Evolutionary conservation across 2,113 vertebrate species (phyloP), one percentile per base, ranked within the genome.

Genomic region (Cyphotilapia sp.): DNA sequence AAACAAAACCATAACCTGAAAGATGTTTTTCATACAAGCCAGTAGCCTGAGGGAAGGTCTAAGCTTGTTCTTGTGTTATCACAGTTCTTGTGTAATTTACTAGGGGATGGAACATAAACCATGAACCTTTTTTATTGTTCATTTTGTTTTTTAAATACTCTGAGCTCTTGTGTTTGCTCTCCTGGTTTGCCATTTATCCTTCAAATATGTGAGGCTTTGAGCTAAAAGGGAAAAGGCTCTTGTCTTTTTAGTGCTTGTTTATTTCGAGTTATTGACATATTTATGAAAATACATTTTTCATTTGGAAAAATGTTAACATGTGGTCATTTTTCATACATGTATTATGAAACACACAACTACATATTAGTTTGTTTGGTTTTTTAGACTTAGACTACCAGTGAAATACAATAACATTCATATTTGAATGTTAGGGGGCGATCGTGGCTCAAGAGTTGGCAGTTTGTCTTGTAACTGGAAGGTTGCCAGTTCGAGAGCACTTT

Each of bases 391-490:
- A 24, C 53, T 0, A 53, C 2, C 2, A 54, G 53, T 24, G 53
- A 54, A 24, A 7, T 54, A 54, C 53, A 54, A 24, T 7, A 7
- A 22, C 3, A 22, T 7, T 54, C 10, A 24, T 24, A 24, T 12
- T 24, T 24, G 53, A 54, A 4, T 54, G 10, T 54, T 12, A 54
- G 6, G 6, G 5, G 6, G 0, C 0, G 1, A 54, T 54, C n/a
- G 3, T 2, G 9, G 49, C 5, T 51, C 49, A 6, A 53, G 49
- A 53, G 49, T 51, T 3, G 0, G 19, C 9, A n/a, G 49, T 3
- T n/a, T 6, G 19, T 51, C 49, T 51, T n/a, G 49, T 5, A 51
- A 51, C 0, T 0, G 5, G 9, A n/a, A 51, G 19, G 19, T 22
- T 53, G 9, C 51, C 0, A 5, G 19, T 53, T 53, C 5, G 1